Conservation (phyloP, 2,888 invertebrate genomes). For the Spodoptera picta region DNA sequence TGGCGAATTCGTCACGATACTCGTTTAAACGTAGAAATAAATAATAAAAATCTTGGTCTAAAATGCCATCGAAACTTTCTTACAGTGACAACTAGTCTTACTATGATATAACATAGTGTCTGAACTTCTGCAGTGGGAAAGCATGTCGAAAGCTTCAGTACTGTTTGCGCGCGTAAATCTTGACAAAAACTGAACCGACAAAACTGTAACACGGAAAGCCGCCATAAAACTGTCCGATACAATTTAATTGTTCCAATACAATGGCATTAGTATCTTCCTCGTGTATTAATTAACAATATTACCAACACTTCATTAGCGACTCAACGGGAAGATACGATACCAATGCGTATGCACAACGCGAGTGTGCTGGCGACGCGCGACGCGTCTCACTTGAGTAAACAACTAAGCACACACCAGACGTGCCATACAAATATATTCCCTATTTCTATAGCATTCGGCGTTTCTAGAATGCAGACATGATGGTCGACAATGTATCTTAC, state of each 20-base stretch:
- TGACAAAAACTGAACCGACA: constrained; percentile 6
- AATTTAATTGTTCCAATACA: constrained; percentile 26
- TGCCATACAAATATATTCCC: constrained; percentile 19
- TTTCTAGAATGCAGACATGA: constrained; percentile 19
- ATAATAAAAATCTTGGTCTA: constrained; percentile 8
- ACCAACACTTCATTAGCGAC: constrained; percentile 37
- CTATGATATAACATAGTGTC: no score
- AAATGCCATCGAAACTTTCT: no score
- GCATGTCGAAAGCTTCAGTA: background rate
- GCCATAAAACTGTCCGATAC: constrained; percentile 7
- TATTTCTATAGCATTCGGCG: constrained; percentile 10
- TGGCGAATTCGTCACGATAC: constrained; percentile 38
- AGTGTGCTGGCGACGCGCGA: constrained; percentile 24
- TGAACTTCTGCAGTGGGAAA: no score
- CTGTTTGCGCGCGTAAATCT: background rate
- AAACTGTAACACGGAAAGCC: background rate
- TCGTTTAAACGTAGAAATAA: constrained; percentile 4
- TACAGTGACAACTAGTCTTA: no score
- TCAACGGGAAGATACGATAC: constrained; percentile 37
- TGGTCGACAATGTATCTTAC: constrained; percentile 25
- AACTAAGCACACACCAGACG: constrained; percentile 25
- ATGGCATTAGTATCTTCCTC: constrained; percentile 24
- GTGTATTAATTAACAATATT: constrained; percentile 38
- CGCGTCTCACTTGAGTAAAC: constrained; percentile 51
- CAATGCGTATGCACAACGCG: constrained; percentile 39